A percentile compares a stretch with the other conserved stretches of the same genome.
These are phyloP conservation scores for Hiodon alosoides DNA, from an alignment of 2,113 vertebrate species.

Conservation along the genomic window DNA sequence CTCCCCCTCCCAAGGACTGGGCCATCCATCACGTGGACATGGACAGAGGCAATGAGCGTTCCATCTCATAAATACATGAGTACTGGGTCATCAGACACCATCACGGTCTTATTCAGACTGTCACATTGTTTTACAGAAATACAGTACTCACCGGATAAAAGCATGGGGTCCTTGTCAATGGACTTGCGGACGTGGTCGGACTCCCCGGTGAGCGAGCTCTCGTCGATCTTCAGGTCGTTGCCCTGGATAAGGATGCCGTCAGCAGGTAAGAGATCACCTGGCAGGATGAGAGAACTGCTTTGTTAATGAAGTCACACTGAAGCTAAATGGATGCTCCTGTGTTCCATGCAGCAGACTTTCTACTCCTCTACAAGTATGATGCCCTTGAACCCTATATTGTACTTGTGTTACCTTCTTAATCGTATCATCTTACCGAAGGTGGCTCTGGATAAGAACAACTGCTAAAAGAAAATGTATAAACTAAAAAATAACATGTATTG, in stretches of 20 bases:
- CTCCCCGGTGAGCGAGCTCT: constrained; percentile 85
- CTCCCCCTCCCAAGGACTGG: no score
- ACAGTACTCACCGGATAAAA: constrained; percentile 74
- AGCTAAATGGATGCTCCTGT: background rate
- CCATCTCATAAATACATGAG: background rate
- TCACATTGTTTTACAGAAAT: constrained; percentile 2
- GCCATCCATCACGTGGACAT: no score
- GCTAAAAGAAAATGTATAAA: no score
- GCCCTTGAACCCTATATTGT: no score
- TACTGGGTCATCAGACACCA: constrained; percentile 5
- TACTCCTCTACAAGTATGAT: no score
- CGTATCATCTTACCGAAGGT: no score
- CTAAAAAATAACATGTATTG: no score
- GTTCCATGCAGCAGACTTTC: background rate
- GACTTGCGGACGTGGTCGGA: constrained; percentile 84
- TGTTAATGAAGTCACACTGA: background rate
- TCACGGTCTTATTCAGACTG: background rate
- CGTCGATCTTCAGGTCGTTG: constrained; percentile 84
- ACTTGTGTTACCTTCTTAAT: no score
- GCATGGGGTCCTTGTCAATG: constrained; percentile 81
- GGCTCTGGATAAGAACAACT: no score
- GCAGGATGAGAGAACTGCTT: background rate
- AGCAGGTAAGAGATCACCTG: constrained; percentile 82
- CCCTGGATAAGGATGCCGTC: constrained; percentile 81
- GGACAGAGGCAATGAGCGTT: no score